phyloP scores from a whole-genome alignment of 1,140 invertebrate species.

The Ostrea edulis region DNA sequence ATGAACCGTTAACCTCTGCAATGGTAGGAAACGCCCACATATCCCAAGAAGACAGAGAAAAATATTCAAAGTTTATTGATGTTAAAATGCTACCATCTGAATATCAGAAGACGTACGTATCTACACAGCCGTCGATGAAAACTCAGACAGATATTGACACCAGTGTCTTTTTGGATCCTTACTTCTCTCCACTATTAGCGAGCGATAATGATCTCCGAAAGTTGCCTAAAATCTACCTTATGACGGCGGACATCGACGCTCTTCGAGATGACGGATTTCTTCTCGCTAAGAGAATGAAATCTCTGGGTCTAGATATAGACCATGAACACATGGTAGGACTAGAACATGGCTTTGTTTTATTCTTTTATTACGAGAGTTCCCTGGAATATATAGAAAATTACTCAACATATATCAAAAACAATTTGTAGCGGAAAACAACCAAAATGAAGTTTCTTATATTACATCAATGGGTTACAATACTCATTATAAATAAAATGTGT shows the following conservation, averaged over 20 bases:
- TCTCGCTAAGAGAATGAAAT: conserved; percentile 29
- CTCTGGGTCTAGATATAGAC: background rate
- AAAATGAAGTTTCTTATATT: too few relatives aligned
- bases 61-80: background rate
- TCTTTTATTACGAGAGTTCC: conserved; percentile 32
- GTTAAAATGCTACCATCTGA: conserved; percentile 1
- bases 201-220: conserved; percentile 43
- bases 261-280: conserved; percentile 51
- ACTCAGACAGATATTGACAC: background rate
- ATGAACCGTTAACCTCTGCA: background rate
- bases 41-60: background rate
- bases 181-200: conserved; percentile 45
- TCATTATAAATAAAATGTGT: too few relatives aligned
- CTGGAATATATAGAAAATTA: conserved; percentile 19
- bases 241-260: conserved; percentile 46
- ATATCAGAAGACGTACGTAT: background rate
- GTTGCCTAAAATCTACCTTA: conserved; percentile 50
- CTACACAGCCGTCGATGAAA: background rate
- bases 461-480: too few relatives aligned
- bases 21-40: conserved; percentile 33
- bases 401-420: background rate
- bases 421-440: background rate
- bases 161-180: conserved; percentile 31
- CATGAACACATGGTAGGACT: conserved; percentile 41
- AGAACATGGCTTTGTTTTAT: conserved; percentile 50